A percentile compares a stretch with the other conserved stretches of the same genome.
phyloP scores from a whole-genome alignment of 92 coral and sea anemone species.

The Porites evermanni region DNA sequence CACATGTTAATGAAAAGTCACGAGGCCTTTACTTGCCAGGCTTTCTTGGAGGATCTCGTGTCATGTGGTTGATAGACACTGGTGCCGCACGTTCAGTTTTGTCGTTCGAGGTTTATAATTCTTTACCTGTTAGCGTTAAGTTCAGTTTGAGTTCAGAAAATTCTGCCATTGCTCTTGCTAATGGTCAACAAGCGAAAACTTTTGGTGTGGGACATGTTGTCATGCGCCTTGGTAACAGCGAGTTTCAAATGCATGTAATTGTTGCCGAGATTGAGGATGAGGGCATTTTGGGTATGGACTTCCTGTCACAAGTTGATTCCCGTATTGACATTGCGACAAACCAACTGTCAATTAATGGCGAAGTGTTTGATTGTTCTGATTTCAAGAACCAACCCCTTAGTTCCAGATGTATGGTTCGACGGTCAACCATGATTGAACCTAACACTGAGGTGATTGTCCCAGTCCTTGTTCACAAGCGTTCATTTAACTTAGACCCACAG shows the following conservation, averaged over 20 bases:
- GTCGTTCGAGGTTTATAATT: conserved; percentile 39
- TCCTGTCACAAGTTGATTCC: conserved; percentile 38
- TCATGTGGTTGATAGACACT: conserved; percentile 53
- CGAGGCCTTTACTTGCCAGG: conserved; percentile 56
- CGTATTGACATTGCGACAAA: conserved; percentile 42
- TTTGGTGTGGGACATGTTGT: conserved; percentile 32
- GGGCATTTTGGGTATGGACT: conserved; percentile 62
- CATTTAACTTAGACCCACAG: too few relatives aligned
- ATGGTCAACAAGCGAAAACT: conserved; percentile 37
- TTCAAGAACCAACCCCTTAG: conserved; percentile 28
- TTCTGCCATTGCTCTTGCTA: conserved; percentile 41
- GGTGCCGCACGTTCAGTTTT: conserved; percentile 59
- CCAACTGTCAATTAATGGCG: conserved; percentile 49
- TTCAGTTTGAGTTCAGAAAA: conserved; percentile 9
- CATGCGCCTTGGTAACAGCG: conserved; percentile 41
- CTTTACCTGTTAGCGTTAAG: conserved; percentile 20
- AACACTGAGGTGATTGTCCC: too few relatives aligned
- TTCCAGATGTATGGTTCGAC: too few relatives aligned
- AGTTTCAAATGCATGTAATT: conserved; percentile 34
- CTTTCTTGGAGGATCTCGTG: conserved; percentile 41
- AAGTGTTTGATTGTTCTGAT: conserved; percentile 16
- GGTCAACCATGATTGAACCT: too few relatives aligned
- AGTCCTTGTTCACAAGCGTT: too few relatives aligned
- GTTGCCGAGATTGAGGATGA: conserved; percentile 62
- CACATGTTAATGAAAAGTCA: background rate